Evolutionary conservation across 2,113 vertebrate genomes (phyloP), one percentile per base, ranked within the genome.

Genomic region (Actenoides hombroni): DNA sequence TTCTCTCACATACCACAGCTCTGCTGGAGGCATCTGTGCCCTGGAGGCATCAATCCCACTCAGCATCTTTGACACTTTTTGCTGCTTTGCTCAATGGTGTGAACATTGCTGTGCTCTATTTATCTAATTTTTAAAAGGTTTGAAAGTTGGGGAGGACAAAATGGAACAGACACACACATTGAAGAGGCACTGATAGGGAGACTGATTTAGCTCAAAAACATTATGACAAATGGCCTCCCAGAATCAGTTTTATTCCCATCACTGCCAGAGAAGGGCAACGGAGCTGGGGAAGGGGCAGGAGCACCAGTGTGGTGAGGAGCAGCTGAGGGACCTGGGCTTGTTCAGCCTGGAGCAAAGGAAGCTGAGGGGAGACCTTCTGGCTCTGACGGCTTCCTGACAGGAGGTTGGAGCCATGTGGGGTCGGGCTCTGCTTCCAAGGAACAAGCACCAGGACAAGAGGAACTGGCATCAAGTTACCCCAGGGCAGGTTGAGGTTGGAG

Each of bases 201-300:
- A 46, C 4, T 0, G 4, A 28, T 14, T 53, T 28, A 14, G 13
- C 29, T 4, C 33, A 14, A 42, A 64, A 81, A 35, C 0, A 1
- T 29, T 23, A 17, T 33, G 15, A 53, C 31, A 75, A 59, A 48
- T 16, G 16, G 3, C 18, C 59, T 40, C 9, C 11, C 2, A 0
- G 74, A 11, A n/a, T n/a, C 31, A n/a, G 56, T 4, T 57, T 33
- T 33, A 31, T 19, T 31, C 19, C 31, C 54, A 31, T 57, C 54
- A 11, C 54, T 33, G 17, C 16, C 31, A 57, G 31, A 21, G 56
- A 57, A 57, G 56, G 56, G 56, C 26, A 26, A 53, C 51, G 15
- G 26, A 53, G 51, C 25, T 28, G 26, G 48, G 48, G 23, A 49
- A 49, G 48, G 40, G 40, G 4, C 40, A 13, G 40, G 40, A 40